Evolutionary conservation across 1,140 invertebrate genomes (phyloP).

Genomic region (Charaxes varanes): DNA sequence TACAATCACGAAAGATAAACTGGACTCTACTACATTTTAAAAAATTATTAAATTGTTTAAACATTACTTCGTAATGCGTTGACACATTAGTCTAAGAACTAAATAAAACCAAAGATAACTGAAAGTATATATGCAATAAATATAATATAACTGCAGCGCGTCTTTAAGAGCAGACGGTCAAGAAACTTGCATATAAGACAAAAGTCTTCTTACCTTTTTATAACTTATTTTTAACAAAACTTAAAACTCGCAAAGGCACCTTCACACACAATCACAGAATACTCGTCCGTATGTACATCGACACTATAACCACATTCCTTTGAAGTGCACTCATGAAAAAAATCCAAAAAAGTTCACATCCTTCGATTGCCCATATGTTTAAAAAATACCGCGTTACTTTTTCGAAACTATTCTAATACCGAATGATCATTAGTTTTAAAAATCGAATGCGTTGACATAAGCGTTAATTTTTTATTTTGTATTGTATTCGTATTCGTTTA

Average conservation of each 20-base stretch:
- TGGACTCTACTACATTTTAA: too few relatives aligned
- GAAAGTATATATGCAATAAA: background rate
- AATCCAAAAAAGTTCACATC: constrained; percentile 49
- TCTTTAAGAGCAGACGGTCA: constrained; percentile 4
- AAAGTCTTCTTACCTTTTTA: constrained; percentile 49
- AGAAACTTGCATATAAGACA: constrained; percentile 9
- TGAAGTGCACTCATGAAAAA: constrained; percentile 26
- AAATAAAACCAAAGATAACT: too few relatives aligned
- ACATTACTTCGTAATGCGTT: too few relatives aligned
- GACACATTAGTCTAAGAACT: too few relatives aligned
- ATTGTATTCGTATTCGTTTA: constrained; percentile 43
- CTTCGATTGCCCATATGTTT: constrained; percentile 45
- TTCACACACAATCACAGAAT: constrained; percentile 32
- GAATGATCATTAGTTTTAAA: background rate
- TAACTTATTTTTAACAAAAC: constrained; percentile 41
- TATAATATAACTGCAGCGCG: background rate
- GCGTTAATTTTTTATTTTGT: constrained; percentile 20
- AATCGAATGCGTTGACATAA: too few relatives aligned
- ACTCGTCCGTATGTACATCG: constrained; percentile 40
- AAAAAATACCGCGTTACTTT: constrained; percentile 20
- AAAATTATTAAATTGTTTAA: too few relatives aligned
- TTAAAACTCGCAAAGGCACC: constrained; percentile 21
- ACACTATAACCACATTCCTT: constrained; percentile 55
- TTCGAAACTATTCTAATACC: constrained; percentile 7
- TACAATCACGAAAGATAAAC: too few relatives aligned